These are phyloP conservation scores for Catocala sponsa DNA, from an alignment of 2,888 invertebrate genomes.

Conservation along the genomic window DNA sequence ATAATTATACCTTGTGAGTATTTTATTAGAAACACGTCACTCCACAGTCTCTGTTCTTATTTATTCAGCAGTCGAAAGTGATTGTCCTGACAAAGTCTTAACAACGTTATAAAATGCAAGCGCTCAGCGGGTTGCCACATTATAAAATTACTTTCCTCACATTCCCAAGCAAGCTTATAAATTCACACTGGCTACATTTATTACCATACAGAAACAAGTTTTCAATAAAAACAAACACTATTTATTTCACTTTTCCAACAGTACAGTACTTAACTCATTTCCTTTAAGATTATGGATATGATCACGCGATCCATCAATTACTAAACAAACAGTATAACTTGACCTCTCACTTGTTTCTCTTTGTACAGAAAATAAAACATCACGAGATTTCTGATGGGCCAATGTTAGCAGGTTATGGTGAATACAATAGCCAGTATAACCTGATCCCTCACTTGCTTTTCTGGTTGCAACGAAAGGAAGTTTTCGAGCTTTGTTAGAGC, in stretches of 20 bases:
- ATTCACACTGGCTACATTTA: conserved; percentile 20
- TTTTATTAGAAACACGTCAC: no score
- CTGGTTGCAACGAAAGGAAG: not conserved
- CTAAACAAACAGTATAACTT: conserved; percentile 36
- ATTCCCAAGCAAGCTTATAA: conserved; percentile 17
- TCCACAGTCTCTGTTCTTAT: no score
- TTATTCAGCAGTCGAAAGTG: not conserved
- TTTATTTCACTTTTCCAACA: conserved; percentile 54
- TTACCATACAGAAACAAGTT: conserved; percentile 45
- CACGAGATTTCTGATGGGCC: conserved; percentile 33
- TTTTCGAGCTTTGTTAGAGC: conserved; percentile 4
- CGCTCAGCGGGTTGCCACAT: conserved; percentile 4
- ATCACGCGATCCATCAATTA: conserved; percentile 64
- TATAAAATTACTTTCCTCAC: conserved; percentile 17
- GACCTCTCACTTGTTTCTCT: conserved; percentile 37
- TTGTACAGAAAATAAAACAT: conserved; percentile 18
- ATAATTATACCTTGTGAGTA: no score
- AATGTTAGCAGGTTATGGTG: conserved; percentile 23
- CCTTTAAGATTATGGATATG: conserved; percentile 51
- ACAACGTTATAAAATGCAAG: not conserved
- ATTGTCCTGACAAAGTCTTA: not conserved
- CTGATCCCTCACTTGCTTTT: conserved; percentile 2
- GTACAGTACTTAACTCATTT: conserved; percentile 53
- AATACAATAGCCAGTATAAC: conserved; percentile 20
- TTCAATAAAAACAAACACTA: conserved; percentile 56